Conservation (phyloP, 2,888 invertebrate genomes). For the Pterobdella sp. region DNA sequence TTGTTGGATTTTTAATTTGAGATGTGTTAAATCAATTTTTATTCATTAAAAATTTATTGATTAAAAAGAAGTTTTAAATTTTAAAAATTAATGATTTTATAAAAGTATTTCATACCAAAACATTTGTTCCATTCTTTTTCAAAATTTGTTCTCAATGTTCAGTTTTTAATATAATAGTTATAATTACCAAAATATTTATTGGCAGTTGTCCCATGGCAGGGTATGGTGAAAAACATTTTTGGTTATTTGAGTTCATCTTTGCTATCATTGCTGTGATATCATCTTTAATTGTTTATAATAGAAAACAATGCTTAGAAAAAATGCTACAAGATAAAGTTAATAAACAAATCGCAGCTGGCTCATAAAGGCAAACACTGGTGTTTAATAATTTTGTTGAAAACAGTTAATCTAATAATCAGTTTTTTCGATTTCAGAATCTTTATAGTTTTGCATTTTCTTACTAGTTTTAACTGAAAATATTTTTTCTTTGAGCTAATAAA, state of each 20-base stretch:
- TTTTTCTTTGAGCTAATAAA: too few relatives aligned
- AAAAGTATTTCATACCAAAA: too few relatives aligned
- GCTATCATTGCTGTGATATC: neutral
- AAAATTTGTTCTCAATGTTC: neutral
- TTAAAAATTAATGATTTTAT: too few relatives aligned
- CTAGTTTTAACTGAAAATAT: too few relatives aligned
- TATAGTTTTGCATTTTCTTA: too few relatives aligned
- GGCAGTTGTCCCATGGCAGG: constrained; percentile 10
- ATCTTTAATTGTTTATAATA: neutral
- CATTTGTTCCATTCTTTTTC: neutral
- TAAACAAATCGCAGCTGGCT: constrained; percentile 4
- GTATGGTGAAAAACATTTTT: constrained; percentile 9
- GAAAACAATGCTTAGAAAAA: neutral
- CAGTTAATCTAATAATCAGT: too few relatives aligned
- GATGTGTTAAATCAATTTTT: too few relatives aligned
- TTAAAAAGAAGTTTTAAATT: too few relatives aligned
- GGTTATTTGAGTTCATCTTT: constrained; percentile 4
- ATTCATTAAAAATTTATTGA: neutral
- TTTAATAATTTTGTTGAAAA: too few relatives aligned
- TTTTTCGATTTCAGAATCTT: too few relatives aligned
- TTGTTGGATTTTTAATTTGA: too few relatives aligned
- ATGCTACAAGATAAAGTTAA: neutral
- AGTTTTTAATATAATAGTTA: neutral
- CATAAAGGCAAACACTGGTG: too few relatives aligned
- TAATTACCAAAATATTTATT: neutral